These are phyloP conservation scores for Chloroceryle inda DNA, from an alignment of 2,797 vertebrate genomes.

Conservation along the genomic window DNA sequence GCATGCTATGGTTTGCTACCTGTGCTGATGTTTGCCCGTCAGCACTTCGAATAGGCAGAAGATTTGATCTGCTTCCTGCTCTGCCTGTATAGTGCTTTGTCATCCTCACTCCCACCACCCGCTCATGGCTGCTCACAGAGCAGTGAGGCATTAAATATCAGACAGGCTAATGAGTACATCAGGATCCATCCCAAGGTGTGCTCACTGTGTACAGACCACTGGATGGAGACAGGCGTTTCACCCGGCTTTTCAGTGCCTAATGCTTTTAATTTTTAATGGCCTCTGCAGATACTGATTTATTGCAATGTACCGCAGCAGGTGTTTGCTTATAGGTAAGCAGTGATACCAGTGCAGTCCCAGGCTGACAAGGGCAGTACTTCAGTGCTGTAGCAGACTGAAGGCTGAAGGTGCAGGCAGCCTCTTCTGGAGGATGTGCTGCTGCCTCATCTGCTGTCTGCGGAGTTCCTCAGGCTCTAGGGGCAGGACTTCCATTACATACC, in stretches of 20 bases:
- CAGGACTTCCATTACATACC: not conserved
- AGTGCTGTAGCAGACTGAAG: not conserved
- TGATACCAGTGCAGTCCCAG: rapidly evolving
- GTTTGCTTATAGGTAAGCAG: not conserved
- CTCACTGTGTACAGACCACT: not conserved
- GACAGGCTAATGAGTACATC: not conserved
- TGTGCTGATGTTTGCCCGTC: not conserved
- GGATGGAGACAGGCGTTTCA: not conserved
- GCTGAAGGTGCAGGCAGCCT: not conserved
- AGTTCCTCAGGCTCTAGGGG: rapidly evolving
- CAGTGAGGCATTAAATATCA: not conserved
- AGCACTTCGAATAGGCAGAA: not conserved
- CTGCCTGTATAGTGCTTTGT: not conserved
- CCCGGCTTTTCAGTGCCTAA: not conserved
- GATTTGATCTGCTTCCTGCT: not conserved
- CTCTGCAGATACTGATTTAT: not conserved
- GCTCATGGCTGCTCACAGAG: not conserved
- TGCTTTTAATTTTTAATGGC: not conserved
- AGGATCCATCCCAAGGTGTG: not conserved
- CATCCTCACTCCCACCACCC: not conserved
- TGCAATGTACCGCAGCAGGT: not conserved
- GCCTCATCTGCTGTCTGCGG: not conserved
- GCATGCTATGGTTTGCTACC: not conserved
- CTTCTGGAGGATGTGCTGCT: rapidly evolving
- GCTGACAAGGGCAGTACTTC: rapidly evolving